Percentiles rank a stretch among this genome's conserved stretches.
Evolutionary conservation across 2,113 vertebrate genomes (phyloP).

Genomic region (Centropus bengalensis): DNA sequence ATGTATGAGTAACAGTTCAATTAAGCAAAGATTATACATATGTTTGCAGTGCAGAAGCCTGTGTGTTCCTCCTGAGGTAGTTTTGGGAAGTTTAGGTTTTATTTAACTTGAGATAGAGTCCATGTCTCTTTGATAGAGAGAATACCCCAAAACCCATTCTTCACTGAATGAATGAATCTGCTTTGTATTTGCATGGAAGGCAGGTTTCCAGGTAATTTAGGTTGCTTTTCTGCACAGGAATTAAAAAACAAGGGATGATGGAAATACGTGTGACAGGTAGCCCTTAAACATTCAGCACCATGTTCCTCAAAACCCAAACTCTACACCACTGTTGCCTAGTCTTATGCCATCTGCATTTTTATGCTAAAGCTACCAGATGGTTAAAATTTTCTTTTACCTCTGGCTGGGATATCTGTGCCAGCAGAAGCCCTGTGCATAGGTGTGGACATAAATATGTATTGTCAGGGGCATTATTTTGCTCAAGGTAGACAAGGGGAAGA

Average conservation of each 20-base stretch:
- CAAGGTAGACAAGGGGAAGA: neutral
- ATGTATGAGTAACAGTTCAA: slow-evolving; percentile 24
- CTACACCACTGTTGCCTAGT: neutral
- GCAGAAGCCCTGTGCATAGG: rapidly evolving
- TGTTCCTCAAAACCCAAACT: neutral
- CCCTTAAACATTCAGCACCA: neutral
- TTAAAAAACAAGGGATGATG: neutral
- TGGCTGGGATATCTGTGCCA: neutral
- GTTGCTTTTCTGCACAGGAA: neutral
- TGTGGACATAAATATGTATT: neutral
- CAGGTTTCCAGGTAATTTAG: neutral
- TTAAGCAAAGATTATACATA: slow-evolving; percentile 18
- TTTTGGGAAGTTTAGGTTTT: neutral
- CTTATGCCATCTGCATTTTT: neutral
- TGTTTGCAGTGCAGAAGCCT: neutral
- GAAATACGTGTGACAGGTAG: neutral
- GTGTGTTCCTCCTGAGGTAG: neutral
- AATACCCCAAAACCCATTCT: neutral
- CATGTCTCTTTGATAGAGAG: neutral
- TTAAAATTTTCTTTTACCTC: neutral
- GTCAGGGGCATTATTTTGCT: neutral
- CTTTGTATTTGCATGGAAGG: neutral
- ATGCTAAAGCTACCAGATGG: neutral
- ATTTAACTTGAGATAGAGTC: neutral
- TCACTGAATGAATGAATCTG: neutral